Evolutionary conservation across 2,797 vertebrate species (phyloP).

Genomic region (Phylloscopus collybita): DNA sequence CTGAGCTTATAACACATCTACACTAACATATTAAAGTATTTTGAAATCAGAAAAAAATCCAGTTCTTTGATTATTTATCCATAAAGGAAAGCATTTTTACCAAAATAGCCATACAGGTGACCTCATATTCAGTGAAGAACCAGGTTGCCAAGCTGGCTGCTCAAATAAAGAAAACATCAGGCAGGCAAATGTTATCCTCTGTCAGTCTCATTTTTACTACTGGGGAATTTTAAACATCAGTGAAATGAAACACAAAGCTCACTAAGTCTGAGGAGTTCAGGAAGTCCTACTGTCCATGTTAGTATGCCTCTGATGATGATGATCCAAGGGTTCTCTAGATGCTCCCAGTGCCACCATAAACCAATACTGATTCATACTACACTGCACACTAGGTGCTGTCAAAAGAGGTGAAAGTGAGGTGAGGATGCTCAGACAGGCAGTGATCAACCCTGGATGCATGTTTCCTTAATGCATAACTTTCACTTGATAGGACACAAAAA

Average conservation of each 20-base stretch:
- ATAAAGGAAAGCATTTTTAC: neutral
- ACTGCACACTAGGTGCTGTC: neutral
- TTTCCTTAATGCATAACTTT: neutral
- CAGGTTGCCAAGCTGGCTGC: neutral
- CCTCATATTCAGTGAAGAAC: neutral
- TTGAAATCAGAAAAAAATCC: neutral
- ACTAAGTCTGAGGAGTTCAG: neutral
- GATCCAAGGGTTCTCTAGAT: neutral
- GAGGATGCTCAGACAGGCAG: neutral
- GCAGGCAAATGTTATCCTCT: neutral
- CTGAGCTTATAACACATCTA: neutral
- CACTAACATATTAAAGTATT: neutral
- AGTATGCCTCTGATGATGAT: neutral
- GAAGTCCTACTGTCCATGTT: neutral
- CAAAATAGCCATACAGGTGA: neutral
- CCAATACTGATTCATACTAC: fast-evolving
- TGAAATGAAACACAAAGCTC: neutral
- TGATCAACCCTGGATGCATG: neutral
- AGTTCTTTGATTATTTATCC: neutral
- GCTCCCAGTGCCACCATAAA: neutral
- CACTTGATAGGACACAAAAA: neutral
- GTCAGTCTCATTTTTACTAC: neutral
- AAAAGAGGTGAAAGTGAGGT: neutral
- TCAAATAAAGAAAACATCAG: neutral
- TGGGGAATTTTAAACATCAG: neutral